Base-by-base conservation (phyloP, 2,888 invertebrate species). In the Oscheius myriophilus region DNA sequence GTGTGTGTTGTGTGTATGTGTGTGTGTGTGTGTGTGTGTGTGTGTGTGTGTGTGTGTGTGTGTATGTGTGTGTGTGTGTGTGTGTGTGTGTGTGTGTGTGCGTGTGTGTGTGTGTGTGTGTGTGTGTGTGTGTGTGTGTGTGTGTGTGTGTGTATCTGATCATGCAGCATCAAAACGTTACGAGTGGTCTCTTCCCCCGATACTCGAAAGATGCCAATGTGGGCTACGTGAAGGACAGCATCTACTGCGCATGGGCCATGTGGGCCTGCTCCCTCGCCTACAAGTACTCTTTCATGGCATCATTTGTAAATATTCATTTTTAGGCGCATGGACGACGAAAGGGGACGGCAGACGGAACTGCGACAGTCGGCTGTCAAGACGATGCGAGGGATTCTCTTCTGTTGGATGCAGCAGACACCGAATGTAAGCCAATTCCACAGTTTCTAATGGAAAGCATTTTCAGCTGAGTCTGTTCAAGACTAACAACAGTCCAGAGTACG, bases 181-280 rank as follows among this genome's bases (percentile, higher is more conserved):
- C 84, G 3, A 82, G 79, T 39, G 86, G 86, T 9, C 72, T 86
- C 7, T 86, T 86, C 67, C 85, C 86, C n/a, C 78, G 86, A n/a
- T 86, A 81, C 85, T 93, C 93, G 64, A 91, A 91, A 64, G 93
- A 95, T 84, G 90, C 91, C 84, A 90, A 92, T 70, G 93, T 92
- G 7, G 96, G 94, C 87, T 92, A 96, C 51, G 91, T 96, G 61
- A 86, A 90, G 73, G 97, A 97, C 85, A 96, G 95, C 88, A 92
- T 97, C 79, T 98, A 97, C 87, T 96, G 96, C 90, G 95, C 96
- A 25, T 92, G 94, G 71, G 93, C 96, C 4, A 92, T 96, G 41
- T 98, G 97, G 97, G 93, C 95, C 78, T 90, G 97, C 55, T 93
- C 95, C 87, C 95, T 96, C 88, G 94, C 97, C 9, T 98, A 96